A percentile compares a stretch with the other conserved stretches of the same genome.
Conservation (phyloP, 2,113 vertebrate species). For the Patagioenas fasciata region DNA sequence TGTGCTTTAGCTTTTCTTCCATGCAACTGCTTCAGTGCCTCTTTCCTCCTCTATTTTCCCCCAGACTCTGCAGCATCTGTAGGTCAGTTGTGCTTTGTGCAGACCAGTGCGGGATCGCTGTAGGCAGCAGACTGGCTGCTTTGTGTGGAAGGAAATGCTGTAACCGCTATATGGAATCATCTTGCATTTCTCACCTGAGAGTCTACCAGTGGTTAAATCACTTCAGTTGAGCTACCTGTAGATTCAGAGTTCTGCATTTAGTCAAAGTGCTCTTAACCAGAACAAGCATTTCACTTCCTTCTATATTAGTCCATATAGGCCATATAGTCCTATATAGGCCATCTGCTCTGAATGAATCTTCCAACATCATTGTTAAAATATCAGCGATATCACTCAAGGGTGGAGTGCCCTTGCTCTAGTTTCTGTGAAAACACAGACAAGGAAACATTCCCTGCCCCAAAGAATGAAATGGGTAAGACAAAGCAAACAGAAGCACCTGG, state of each 20-base stretch:
- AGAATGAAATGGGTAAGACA: not conserved
- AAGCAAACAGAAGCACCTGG: conserved; percentile 24
- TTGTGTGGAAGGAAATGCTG: not conserved
- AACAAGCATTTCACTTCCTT: not conserved
- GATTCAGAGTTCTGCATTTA: not conserved
- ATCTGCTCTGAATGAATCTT: not conserved
- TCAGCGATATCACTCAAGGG: not conserved
- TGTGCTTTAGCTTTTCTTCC: not conserved
- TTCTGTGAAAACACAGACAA: conserved; percentile 14
- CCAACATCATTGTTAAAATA: not conserved
- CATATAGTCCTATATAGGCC: too few species aligned
- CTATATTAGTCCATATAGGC: too few species aligned
- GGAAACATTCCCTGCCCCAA: not conserved
- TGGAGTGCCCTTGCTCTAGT: not conserved
- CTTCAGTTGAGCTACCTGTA: not conserved
- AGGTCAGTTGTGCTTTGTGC: not conserved
- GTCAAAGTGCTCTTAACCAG: not conserved
- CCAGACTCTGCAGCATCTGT: not conserved
- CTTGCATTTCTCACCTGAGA: conserved; percentile 1
- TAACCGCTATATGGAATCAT: not conserved
- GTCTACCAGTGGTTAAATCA: not conserved
- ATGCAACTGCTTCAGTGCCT: not conserved
- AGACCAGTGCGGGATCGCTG: not conserved
- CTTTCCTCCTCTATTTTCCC: not conserved
- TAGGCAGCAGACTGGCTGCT: not conserved